Base-by-base conservation (phyloP, 2,113 vertebrate species). In the Arizona elegans region DNA sequence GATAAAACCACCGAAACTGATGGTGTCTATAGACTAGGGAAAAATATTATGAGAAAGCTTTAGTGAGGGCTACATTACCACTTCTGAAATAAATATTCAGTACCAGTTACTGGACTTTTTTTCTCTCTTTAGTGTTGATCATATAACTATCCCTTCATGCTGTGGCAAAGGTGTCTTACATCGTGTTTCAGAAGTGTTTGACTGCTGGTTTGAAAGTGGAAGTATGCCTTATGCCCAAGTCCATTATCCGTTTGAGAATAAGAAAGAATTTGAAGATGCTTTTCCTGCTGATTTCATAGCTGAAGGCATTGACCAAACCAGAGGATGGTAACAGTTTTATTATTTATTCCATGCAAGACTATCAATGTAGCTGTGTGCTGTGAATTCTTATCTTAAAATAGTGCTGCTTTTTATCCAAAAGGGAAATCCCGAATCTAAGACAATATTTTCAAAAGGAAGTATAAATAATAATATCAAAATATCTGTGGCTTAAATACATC, bases 131-230 rank as follows among this genome's bases (percentile, higher is more conserved):
- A 99, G 99, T 94, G 97, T 99, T 0, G 99, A 99, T 95, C 90
- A 93, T 24, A 95, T 99, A 93, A 98, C 97, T 0, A 98, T 99
- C 91, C 99, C 99, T 0, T 99, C 99, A 0, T 97, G 97, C 86
- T 94, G 98, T 23, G 99, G 99, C 56, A 99, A 99, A 94, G 98
- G 98, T 1, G 43, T 54, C 0, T 97, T 99, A 95, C 98, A 81
- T 52, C 98, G 99, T 6, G 91, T 99, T 91, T 95, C 97, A 0
- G 99, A 99, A 94, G 99, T 99, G 65, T 99, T 99, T 8, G 99
- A 99, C 97, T 99, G 99, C 97, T 99, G 99, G 99, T 99, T 99
- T 3, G 99, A 99, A 97, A 99, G 99, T 0, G 99, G 99, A 92
- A 99, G 99, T 97, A 99, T 99, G 99, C 99, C 99, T 19, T 99